phyloP scores from a whole-genome alignment of 2,113 vertebrate genomes.

The Enhydra lutris region DNA sequence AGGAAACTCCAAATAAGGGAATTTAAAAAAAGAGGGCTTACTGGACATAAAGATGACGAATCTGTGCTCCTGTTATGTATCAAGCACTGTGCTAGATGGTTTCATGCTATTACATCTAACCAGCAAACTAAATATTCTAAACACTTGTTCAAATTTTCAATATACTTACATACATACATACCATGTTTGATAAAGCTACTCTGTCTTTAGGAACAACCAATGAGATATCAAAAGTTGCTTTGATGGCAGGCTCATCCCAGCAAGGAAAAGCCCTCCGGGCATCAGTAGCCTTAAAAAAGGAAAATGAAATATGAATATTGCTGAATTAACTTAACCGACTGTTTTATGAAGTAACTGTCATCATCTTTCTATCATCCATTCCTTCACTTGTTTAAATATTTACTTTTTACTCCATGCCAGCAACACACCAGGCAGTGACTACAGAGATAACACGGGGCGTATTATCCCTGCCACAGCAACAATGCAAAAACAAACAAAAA shows the following conservation, averaged over 20 bases:
- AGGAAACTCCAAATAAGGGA: constrained; percentile 9
- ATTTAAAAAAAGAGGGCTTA: not conserved
- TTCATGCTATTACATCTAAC: constrained; percentile 7
- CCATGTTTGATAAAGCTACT: constrained; percentile 99
- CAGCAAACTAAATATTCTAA: not conserved
- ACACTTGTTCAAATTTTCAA: not conserved
- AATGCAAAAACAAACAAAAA: not conserved
- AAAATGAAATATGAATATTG: constrained; percentile 48
- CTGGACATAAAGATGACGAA: constrained; percentile 16
- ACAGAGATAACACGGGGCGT: not conserved
- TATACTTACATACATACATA: constrained; percentile 78
- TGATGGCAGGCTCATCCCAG: constrained; percentile 98
- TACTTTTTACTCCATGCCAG: not conserved
- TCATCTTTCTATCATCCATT: not conserved
- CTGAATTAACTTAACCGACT: not conserved
- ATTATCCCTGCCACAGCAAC: not conserved
- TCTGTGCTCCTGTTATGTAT: not conserved
- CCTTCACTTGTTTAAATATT: not conserved
- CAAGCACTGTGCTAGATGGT: not conserved
- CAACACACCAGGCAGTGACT: not conserved
- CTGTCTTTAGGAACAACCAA: constrained; percentile 97
- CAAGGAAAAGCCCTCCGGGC: constrained; percentile 98
- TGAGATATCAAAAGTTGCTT: constrained; percentile 98
- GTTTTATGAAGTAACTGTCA: constrained; percentile 1
- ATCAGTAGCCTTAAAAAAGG: constrained; percentile 92